Evolutionary conservation across 2,113 vertebrate genomes (phyloP), one percentile per base, ranked within the genome.

Genomic region (Myotis lucifugus): DNA sequence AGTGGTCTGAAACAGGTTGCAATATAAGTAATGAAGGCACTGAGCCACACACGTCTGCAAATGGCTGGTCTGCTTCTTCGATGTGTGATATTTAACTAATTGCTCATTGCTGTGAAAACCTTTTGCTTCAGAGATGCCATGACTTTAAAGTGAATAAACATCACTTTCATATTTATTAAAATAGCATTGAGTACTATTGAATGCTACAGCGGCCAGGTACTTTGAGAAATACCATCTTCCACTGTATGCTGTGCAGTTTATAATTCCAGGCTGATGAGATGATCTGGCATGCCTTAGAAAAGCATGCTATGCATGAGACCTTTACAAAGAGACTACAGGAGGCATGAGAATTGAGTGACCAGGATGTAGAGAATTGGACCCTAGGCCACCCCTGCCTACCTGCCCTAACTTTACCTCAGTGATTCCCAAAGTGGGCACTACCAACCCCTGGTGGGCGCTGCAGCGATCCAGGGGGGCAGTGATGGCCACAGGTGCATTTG

Each of bases 41-140:
- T 5, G 23, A 91, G 74, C 61, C 92, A 56, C 82, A 73, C 52
- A 95, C 42, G 21, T 73, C 85, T 93, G 91, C 86, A 94, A 90
- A 92, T 48, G 85, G 94, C 92, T 93, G 34, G 86, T 97, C 96
- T 88, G 95, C 90, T 73, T 95, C 89, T 27, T 27, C 23, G 2
- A n/a, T 70, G 82, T 94, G 93, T 95, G 96, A 96, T 96, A 96
- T 97, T 93, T 95, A 94, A 97, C 96, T 94, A 96, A 96, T 97
- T 93, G 92, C 70, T 95, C 90, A 64, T 95, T 81, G 88, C 76
- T 93, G 90, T 69, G 92, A 93, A 96, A 96, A 96, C 96, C 96
- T 96, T 95, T 94, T 92, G 69, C 81, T 96, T 97, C 88, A 32
- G 79, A 85, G 87, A 94, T 91, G 90, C n/a, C 88, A 37, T 86